Base-by-base conservation (phyloP, 2,888 invertebrate species). In the Nemoura dubitans region DNA sequence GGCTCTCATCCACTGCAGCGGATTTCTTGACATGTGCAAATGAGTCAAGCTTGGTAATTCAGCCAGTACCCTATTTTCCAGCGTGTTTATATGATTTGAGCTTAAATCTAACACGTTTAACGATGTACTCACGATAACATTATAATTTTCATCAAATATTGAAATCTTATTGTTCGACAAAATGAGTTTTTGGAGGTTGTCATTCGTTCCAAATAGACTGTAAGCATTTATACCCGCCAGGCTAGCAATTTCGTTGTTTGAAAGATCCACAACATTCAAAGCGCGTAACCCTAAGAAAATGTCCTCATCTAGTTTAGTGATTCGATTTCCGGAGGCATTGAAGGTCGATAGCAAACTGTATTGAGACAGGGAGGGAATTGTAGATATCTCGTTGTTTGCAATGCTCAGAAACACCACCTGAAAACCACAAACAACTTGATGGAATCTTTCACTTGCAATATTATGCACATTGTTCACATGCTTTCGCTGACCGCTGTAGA, bases 281-380 rank as follows among this genome's bases (percentile, higher is more conserved):
- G 26, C n/a, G 0, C n/a, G 76, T 16, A 86, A 78, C 26, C 28
- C 83, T 7, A 27, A 59, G 21, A 86, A 85, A 2, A 30, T 26
- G 10, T 30, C 29, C 16, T 36, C 21, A 5, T 81, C n/a, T 16
- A 87, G 36, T 6, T 21, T 30, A 1, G 6, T 25, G 0, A 87
- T 85, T 0, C 78, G 29, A 77, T 87, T 85, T n/a, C 81, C 84
- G 0, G 87, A 85, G 1, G 59, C 29, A 21, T 81, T 42, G 6
- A 85, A 6, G 14, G 27, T 76, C 25, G 29, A n/a, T 21, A 85
- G 7, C 27, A 28, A 26, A 10, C 42, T 28, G 29, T 85, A 87
- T 25, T 43, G 95, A 76, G 95, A 94, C 89, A 93, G 95, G 89
- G 95, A 95, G 90, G 94, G 84, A 6, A 84, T 26, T 1, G 84